Base-by-base conservation (phyloP, 2,113 vertebrate genomes). In the Cottus gobio region DNA sequence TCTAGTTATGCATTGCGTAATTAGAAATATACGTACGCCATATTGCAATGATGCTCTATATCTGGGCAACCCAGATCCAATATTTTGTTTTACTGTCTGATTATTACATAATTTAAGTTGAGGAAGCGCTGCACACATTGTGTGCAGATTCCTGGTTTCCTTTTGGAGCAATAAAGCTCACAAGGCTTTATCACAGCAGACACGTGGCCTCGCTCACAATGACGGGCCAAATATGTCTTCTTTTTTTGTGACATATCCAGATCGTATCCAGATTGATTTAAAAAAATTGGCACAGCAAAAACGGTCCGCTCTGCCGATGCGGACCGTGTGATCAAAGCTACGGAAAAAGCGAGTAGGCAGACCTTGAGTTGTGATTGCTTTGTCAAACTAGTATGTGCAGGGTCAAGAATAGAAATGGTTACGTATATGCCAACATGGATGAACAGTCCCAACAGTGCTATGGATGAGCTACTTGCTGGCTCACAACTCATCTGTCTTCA, bases 61-160 rank as follows among this genome's bases (percentile, higher is more conserved):
- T n/a, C n/a, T n/a, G n/a, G n/a, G n/a, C n/a, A n/a, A n/a, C n/a
- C n/a, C n/a, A n/a, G n/a, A n/a, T n/a, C n/a, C n/a, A n/a, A n/a
- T n/a, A n/a, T n/a, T n/a, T 61, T 69, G 56, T 69, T 62, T 61
- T n/a, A 16, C 75, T 39, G 30, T 28, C 50, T 77, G 44, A 71
- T 26, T 44, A 7, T 44, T 46, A 46, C 50, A 58, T 71, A 44
- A 64, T n/a, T 34, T 31, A 24, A 56, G 52, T 34, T 26, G 22
- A 11, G 52, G 74, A 58, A 13, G 10, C 28, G 60, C 54, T 54
- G 60, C 71, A 61, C 16, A 62, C 57, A 48, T 24, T 30, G 42
- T 28, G 22, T 52, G 42, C 44, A 74, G 36, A 57, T 75, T 24
- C 50, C 73, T 12, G 36, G 11, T 66, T 56, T 75, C 50, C 37